Evolutionary conservation across 2,113 vertebrate species (phyloP).

Genomic region (Tetrao urogallus): DNA sequence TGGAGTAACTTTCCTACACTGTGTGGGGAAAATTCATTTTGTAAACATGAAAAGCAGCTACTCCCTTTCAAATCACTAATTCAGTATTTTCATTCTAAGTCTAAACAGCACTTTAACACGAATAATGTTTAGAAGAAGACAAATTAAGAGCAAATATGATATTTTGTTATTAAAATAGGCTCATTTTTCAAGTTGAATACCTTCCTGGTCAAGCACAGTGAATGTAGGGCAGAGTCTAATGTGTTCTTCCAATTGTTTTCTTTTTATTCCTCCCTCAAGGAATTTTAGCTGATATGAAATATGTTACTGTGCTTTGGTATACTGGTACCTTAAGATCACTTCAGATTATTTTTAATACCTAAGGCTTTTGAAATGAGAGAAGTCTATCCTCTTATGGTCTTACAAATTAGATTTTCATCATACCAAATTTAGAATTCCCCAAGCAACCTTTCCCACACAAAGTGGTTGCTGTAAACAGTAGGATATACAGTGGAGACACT

Average conservation of each 20-base stretch:
- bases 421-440: background rate
- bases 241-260: slow-evolving; percentile 1
- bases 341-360: slow-evolving; percentile 23
- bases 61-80: background rate
- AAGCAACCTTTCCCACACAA: slow-evolving; percentile 11
- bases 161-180: slow-evolving; percentile 7
- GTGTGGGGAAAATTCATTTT: background rate
- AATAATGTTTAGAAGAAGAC: background rate
- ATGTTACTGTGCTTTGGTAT: background rate
- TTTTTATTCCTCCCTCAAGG: slow-evolving; percentile 21
- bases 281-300: background rate
- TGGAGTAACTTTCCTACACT: background rate
- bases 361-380: background rate
- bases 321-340: background rate
- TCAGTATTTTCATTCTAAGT: background rate
- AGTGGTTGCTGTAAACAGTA: background rate
- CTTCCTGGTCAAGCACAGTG: background rate
- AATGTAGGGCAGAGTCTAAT: background rate
- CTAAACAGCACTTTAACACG: background rate
- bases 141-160: background rate
- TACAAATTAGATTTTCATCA: slow-evolving; percentile 18
- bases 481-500: background rate
- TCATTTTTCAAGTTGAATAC: background rate
- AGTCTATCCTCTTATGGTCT: background rate
- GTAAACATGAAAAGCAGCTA: background rate